Base-by-base conservation (phyloP, 2,113 vertebrate species). In the Taurulus bubalis region DNA sequence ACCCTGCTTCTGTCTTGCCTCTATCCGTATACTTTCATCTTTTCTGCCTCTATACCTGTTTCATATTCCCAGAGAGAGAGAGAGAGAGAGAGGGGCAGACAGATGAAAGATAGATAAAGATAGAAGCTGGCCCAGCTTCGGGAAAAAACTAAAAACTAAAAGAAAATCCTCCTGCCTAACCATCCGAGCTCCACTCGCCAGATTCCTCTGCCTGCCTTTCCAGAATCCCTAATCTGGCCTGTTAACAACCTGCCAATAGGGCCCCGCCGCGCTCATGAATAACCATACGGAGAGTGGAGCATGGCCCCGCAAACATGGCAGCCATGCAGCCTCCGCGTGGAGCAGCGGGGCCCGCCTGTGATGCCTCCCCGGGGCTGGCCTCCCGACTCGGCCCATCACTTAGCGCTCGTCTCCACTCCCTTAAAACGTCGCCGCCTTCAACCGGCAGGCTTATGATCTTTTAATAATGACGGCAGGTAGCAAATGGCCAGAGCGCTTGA, bases 221-320 rank as follows among this genome's bases (percentile, higher is more conserved):
- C 86, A 86, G 72, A 82, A 90, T 88, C 83, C 73, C 72, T 90
- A 88, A 92, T 93, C 85, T 82, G 55, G 32, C 45, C 80, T 84
- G 90, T 89, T 90, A 93, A 91, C 88, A 91, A 87, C 73, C 87
- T 92, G 92, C 92, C 91, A 90, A 92, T 92, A 88, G 71, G 69
- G 74, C 82, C 47, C 47, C n/a, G n/a, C 84, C 59, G 78, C 84
- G 83, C 90, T 91, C 91, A 90, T 93, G 91, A 92, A 93, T 92
- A 94, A 93, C 87, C 85, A 90, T 90, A 62, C 2, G 72, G 72
- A 74, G 77, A 83, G 71, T 14, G 75, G 80, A 82, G 88, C 78
- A 24, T 12, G 90, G 85, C 79, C 83, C 85, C 65, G 76, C 79
- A 84, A 90, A 92, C 84, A 90, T 85, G 93, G 87, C 93, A 90